Evolutionary conservation across 1,140 invertebrate species (phyloP).

Genomic region (Homarus americanus): DNA sequence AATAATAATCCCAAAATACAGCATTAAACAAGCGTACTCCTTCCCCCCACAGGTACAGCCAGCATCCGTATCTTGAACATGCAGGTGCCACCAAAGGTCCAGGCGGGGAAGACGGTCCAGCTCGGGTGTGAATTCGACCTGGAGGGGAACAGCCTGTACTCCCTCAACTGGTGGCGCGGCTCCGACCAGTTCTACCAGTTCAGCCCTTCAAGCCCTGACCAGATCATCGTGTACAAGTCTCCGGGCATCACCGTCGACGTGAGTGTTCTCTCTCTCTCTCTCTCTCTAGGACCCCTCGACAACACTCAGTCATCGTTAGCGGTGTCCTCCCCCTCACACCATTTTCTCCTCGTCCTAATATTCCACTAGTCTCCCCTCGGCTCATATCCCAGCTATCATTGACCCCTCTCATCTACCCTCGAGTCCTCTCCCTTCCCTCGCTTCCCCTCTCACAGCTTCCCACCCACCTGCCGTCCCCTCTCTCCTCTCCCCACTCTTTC

Average conservation of each 20-base stretch:
- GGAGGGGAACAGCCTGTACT: slow-evolving; percentile 58
- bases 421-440: not conserved
- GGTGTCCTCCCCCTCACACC: not conserved
- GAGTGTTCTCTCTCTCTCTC: slow-evolving; percentile 18
- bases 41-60: not conserved
- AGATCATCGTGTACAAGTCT: slow-evolving; percentile 46
- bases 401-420: not conserved
- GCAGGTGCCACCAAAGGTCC: slow-evolving; percentile 35
- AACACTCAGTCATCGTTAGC: not conserved
- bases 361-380: not conserved
- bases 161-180: slow-evolving; percentile 68
- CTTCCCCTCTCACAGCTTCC: not conserved
- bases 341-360: not conserved
- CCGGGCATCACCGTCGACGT: slow-evolving; percentile 58
- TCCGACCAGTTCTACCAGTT: slow-evolving; percentile 69
- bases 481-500: not conserved
- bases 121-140: slow-evolving; percentile 64
- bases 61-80: slow-evolving; percentile 36
- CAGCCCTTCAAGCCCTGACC: slow-evolving; percentile 43
- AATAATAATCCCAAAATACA: too few relatives aligned
- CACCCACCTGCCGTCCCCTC: not conserved
- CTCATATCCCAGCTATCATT: not conserved
- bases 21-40: too few relatives aligned
- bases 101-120: slow-evolving; percentile 46
- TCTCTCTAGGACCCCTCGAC: not conserved